These are phyloP conservation scores for Tortricodes alternella DNA, from an alignment of 2,888 invertebrate species.

Conservation along the genomic window DNA sequence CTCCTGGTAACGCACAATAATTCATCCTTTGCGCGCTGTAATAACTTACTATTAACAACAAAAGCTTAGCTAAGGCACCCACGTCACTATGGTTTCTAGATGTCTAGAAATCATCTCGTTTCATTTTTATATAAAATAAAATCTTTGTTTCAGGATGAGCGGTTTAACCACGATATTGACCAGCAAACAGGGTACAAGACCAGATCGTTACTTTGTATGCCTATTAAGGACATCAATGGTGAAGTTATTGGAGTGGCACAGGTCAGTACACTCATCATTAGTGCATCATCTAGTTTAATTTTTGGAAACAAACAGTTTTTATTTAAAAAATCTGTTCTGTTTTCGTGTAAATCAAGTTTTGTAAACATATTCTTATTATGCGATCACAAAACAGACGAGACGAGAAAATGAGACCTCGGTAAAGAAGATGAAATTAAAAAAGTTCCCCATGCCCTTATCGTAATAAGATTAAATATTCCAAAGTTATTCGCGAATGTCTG, in stretches of 20 bases:
- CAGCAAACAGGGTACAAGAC: constrained; percentile 96
- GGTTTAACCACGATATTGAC: constrained; percentile 97
- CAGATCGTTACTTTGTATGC: constrained; percentile 96
- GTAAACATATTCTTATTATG: constrained; percentile 35
- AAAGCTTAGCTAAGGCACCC: not conserved
- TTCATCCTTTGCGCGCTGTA: not conserved
- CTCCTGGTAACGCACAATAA: constrained; percentile 7
- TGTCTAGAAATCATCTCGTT: too few species aligned
- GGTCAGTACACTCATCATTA: constrained; percentile 73
- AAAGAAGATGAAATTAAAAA: constrained; percentile 47
- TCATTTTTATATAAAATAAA: too few species aligned
- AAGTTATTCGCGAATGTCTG: constrained; percentile 46
- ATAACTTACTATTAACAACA: not conserved
- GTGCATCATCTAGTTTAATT: too few species aligned
- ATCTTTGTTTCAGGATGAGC: constrained; percentile 73
- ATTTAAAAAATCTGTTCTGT: not conserved
- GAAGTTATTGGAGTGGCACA: constrained; percentile 99
- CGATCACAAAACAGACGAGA: constrained; percentile 20
- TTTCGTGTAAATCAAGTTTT: constrained; percentile 38
- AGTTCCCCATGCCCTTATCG: constrained; percentile 41
- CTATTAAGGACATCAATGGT: constrained; percentile 96
- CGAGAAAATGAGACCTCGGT: constrained; percentile 36
- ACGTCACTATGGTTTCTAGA: too few species aligned
- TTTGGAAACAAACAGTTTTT: not conserved
- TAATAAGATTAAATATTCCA: constrained; percentile 45